A percentile compares a stretch with the other conserved stretches of the same genome.
Conservation (phyloP, 2,113 vertebrate genomes). For the Tupaia chinensis region DNA sequence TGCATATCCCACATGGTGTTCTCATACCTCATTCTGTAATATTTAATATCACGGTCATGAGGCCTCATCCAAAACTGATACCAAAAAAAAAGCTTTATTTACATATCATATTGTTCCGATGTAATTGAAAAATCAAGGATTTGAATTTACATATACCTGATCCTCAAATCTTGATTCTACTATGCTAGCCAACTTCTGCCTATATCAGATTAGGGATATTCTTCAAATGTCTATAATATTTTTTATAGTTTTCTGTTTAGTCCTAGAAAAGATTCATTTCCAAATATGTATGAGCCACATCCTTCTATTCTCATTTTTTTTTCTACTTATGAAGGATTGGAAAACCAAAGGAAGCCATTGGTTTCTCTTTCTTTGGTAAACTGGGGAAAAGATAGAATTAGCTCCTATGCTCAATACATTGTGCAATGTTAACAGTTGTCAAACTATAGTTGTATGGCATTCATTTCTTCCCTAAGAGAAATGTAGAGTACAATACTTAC, state of each 20-base stretch:
- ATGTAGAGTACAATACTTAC: not conserved
- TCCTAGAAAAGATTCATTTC: not conserved
- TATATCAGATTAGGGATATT: not conserved
- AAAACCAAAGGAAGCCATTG: conserved; percentile 6
- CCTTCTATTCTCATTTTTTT: not conserved
- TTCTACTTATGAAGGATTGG: not conserved
- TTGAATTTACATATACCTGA: not conserved
- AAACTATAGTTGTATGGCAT: not conserved
- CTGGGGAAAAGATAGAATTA: not conserved
- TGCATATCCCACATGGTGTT: not conserved
- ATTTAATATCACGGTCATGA: not conserved
- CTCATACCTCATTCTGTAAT: not conserved
- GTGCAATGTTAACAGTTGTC: not conserved
- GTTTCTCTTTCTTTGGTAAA: conserved; percentile 44
- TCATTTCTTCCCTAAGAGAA: conserved; percentile 13
- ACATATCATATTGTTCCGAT: not conserved
- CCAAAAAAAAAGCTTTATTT: not conserved
- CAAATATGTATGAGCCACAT: not conserved
- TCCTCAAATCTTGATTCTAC: not conserved
- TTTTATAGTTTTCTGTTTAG: not conserved
- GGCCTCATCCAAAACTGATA: not conserved
- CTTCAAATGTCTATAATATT: not conserved
- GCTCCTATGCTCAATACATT: not conserved
- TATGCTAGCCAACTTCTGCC: not conserved
- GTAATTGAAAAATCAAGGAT: not conserved